Conservation (phyloP, 2,888 invertebrate species). For the Euplexia lucipara region DNA sequence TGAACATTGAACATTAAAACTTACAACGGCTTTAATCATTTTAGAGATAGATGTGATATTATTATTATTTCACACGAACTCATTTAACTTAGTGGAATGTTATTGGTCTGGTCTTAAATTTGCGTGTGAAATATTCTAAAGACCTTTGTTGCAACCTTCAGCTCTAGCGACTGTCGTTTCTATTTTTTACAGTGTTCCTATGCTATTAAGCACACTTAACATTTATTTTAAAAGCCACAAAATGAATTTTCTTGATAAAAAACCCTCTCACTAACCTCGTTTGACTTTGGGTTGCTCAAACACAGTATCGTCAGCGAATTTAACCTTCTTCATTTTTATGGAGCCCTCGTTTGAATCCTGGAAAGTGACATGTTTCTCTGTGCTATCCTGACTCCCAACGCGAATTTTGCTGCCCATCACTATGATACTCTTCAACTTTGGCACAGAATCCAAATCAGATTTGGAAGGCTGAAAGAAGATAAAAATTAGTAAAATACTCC, state of each 20-base stretch:
- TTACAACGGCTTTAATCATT: conserved; percentile 50
- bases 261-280: conserved; percentile 75
- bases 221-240: no score
- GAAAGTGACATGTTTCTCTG: conserved; percentile 84
- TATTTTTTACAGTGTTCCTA: background rate
- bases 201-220: no score
- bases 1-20: conserved; percentile 43
- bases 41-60: conserved; percentile 31
- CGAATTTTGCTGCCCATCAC: conserved; percentile 74
- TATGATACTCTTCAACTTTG: conserved; percentile 86
- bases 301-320: conserved; percentile 85
- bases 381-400: conserved; percentile 84
- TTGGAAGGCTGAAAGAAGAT: conserved; percentile 76
- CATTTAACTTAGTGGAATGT: conserved; percentile 39
- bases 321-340: conserved; percentile 81
- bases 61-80: conserved; percentile 27
- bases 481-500: background rate
- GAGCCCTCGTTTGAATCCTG: conserved; percentile 81
- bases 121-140: background rate
- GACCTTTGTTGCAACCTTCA: background rate
- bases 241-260: no score
- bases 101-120: conserved; percentile 5
- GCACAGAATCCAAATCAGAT: conserved; percentile 71
- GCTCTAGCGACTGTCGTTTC: background rate
- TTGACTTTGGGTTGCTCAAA: conserved; percentile 80